Conservation (phyloP, 2,113 vertebrate species). For the Tragelaphus strepsiceros region DNA sequence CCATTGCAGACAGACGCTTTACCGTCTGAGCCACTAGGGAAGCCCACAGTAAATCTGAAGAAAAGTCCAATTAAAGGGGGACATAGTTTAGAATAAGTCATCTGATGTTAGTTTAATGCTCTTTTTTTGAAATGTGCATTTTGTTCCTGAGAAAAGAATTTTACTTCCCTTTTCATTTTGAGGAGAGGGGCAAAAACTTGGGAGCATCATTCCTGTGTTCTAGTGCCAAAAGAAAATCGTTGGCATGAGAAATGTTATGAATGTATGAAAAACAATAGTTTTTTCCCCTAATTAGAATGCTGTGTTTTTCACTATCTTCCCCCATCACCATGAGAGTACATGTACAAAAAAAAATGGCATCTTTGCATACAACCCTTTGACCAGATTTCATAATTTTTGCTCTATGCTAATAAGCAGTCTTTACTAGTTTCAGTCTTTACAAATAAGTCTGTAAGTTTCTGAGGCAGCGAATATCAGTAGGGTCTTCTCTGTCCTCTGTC, state of each 20-base stretch:
- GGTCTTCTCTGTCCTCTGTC: constrained; percentile 30
- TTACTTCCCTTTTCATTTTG: constrained; percentile 28
- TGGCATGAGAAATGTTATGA: neutral
- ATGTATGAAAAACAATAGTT: constrained; percentile 11
- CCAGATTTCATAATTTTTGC: constrained; percentile 59
- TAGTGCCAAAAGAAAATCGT: constrained; percentile 8
- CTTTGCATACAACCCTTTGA: constrained; percentile 56
- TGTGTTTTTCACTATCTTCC: neutral
- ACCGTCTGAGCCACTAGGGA: too few relatives aligned
- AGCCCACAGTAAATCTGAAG: constrained; percentile 5
- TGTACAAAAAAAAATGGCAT: neutral
- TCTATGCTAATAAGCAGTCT: constrained; percentile 36
- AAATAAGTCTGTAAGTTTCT: constrained; percentile 54
- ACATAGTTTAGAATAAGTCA: constrained; percentile 24
- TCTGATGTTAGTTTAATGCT: neutral
- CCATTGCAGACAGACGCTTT: too few relatives aligned
- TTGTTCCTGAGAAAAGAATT: constrained; percentile 42
- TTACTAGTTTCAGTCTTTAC: constrained; percentile 64
- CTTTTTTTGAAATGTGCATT: neutral
- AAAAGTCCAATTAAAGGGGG: constrained; percentile 21
- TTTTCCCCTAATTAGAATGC: neutral
- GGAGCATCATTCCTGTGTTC: neutral
- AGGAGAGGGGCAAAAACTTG: neutral
- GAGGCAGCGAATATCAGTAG: neutral
- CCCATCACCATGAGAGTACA: neutral